Evolutionary conservation across 2,113 vertebrate species (phyloP), one percentile per base, ranked within the genome.

Genomic region (Petrocephalus microphthalmus): DNA sequence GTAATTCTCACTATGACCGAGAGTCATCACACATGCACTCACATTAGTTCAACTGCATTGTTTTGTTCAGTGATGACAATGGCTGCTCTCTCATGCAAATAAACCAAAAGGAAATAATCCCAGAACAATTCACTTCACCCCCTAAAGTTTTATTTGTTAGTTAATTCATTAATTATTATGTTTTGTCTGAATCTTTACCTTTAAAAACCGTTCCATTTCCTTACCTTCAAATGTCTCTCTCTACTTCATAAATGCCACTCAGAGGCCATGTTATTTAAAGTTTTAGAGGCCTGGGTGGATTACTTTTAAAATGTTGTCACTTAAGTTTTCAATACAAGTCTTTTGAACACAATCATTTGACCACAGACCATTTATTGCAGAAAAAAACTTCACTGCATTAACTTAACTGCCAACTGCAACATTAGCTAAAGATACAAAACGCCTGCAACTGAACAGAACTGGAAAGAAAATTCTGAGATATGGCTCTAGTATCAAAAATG

Each of bases 1-100:
- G 96, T 96, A 96, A 96, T 96, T 83, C 42, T 96, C 92, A 95
- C 93, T 89, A 89, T 89, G 89, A 91, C 90, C 91, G 88, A 89
- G 93, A 96, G 96, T 94, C 95, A 93, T 92, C 86, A 92, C 88
- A 88, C 91, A 90, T 96, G 95, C 92, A 92, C 90, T 90, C 88
- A 91, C 88, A 90, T 96, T 96, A 95, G 91, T 89, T 91, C 89
- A 91, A 89, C 90, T 91, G 92, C 4, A 0, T 93, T 94, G 91
- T 92, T 87, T 15, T 51, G 42, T 90, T 90, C 54, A 89, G 85
- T 74, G 71, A 7, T 49, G 54, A 89, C 19, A 33, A 74, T 54
- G 45, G 56, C 22, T n/a, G n/a, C 49, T 52, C 47, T 29, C 17
- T 57, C 20, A 4, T 57, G 84, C 64, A 49, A 52, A 37, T 8